Evolutionary conservation across 2,888 invertebrate species (phyloP).

Genomic region (Lingula anatina): DNA sequence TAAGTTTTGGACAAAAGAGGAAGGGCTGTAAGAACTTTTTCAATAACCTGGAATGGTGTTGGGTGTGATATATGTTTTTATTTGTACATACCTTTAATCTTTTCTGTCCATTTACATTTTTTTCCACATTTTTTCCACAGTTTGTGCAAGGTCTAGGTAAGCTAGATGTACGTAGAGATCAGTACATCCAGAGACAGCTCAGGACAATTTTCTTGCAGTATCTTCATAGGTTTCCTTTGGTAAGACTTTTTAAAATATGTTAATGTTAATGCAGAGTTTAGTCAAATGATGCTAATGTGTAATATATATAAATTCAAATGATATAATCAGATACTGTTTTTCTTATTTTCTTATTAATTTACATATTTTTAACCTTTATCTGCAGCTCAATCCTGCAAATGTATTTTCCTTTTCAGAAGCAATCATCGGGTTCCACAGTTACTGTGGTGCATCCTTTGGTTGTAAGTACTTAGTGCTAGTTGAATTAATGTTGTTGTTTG

Average conservation of each 20-base stretch:
- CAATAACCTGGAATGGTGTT: too few relatives aligned
- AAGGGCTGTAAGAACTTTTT: too few relatives aligned
- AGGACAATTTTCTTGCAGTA: constrained; percentile 31
- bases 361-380: background rate
- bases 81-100: background rate
- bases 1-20: too few relatives aligned
- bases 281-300: too few relatives aligned
- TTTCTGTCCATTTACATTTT: background rate
- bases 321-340: too few relatives aligned
- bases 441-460: constrained; percentile 24
- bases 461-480: too few relatives aligned
- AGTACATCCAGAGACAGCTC: constrained; percentile 35
- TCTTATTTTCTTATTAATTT: too few relatives aligned
- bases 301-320: too few relatives aligned
- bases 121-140: constrained; percentile 16
- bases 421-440: constrained; percentile 4
- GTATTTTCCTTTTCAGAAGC: constrained; percentile 6
- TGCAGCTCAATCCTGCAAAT: background rate
- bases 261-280: background rate
- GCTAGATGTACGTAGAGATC: constrained; percentile 30
- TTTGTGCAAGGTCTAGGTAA: constrained; percentile 36
- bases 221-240: constrained; percentile 28
- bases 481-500: too few relatives aligned
- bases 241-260: background rate
- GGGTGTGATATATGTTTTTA: background rate